phyloP scores from a whole-genome alignment of 2,888 invertebrate genomes.

The Herminia tarsipennalis region DNA sequence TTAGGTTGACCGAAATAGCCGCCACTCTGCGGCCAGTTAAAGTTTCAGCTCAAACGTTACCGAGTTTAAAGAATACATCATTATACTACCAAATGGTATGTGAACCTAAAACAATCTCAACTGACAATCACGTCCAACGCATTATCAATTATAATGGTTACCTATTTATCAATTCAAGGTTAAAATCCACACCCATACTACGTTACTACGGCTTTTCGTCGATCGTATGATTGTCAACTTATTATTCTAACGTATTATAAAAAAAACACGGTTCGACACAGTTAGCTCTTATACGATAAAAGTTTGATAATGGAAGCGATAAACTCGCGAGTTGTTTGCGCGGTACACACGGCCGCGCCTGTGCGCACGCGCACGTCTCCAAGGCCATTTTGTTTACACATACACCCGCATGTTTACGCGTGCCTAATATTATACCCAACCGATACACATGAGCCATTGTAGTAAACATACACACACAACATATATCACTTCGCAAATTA shows the following conservation, averaged over 20 bases:
- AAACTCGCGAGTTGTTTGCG: slow-evolving; percentile 64
- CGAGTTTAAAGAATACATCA: slow-evolving; percentile 12
- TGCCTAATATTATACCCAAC: slow-evolving; percentile 60
- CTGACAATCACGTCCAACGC: slow-evolving; percentile 19
- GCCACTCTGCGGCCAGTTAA: slow-evolving; percentile 60
- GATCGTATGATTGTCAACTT: no score
- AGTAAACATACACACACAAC: slow-evolving; percentile 41
- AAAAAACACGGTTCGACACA: slow-evolving; percentile 34
- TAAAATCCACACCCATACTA: slow-evolving; percentile 13
- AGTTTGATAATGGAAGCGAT: slow-evolving; percentile 65
- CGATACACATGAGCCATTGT: slow-evolving; percentile 45
- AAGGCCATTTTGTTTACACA: slow-evolving; percentile 82
- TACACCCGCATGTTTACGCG: slow-evolving; percentile 73
- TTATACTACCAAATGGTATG: slow-evolving; percentile 11
- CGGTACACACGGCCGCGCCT: slow-evolving; percentile 52
- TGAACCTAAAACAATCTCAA: slow-evolving; percentile 1
- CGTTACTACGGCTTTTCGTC: slow-evolving; percentile 17
- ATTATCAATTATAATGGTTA: slow-evolving; percentile 24
- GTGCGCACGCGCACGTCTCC: slow-evolving; percentile 68
- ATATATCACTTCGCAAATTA: slow-evolving; percentile 54
- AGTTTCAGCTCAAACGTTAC: slow-evolving; percentile 37
- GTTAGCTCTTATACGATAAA: slow-evolving; percentile 62
- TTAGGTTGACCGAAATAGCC: slow-evolving; percentile 83
- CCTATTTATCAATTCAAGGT: slow-evolving; percentile 49
- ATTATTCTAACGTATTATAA: slow-evolving; percentile 39